Conservation (phyloP, 2,797 vertebrate species). For the Melanotaenia boesemani region DNA sequence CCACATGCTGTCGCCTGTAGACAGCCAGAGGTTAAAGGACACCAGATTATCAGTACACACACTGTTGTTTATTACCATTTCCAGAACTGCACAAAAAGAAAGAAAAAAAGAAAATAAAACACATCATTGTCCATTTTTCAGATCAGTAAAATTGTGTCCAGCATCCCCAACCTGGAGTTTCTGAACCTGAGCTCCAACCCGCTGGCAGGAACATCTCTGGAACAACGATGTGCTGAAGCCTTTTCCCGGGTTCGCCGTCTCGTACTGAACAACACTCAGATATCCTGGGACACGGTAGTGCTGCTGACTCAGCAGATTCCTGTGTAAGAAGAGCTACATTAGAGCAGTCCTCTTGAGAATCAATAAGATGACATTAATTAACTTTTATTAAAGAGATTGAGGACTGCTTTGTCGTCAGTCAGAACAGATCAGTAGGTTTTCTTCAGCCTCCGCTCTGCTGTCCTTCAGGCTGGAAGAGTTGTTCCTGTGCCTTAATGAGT, state of each 20-base stretch:
- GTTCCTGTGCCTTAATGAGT: slow-evolving; percentile 99
- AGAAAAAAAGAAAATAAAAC: too few relatives aligned
- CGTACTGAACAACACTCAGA: slow-evolving; percentile 98
- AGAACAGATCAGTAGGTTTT: background rate
- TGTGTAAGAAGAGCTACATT: slow-evolving; percentile 85
- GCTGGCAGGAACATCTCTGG: slow-evolving; percentile 88
- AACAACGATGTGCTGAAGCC: slow-evolving; percentile 88
- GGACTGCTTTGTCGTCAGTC: background rate
- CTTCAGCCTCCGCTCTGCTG: background rate
- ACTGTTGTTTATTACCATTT: too few relatives aligned
- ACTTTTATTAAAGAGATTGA: background rate
- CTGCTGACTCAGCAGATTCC: slow-evolving; percentile 90
- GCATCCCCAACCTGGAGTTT: slow-evolving; percentile 96
- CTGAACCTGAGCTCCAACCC: slow-evolving; percentile 99
- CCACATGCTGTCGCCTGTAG: too few relatives aligned
- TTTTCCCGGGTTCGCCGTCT: slow-evolving; percentile 93
- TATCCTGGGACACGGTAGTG: slow-evolving; percentile 96
- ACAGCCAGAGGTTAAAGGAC: too few relatives aligned
- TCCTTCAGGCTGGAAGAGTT: slow-evolving; percentile 93
- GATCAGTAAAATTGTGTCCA: slow-evolving; percentile 98
- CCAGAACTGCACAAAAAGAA: too few relatives aligned
- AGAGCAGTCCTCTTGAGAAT: background rate
- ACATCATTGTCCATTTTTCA: slow-evolving; percentile 64
- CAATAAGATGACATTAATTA: background rate
- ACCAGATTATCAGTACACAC: too few relatives aligned